These are phyloP conservation scores for Hypomesus transpacificus DNA, from an alignment of 2,113 vertebrate genomes.

Conservation along the genomic window DNA sequence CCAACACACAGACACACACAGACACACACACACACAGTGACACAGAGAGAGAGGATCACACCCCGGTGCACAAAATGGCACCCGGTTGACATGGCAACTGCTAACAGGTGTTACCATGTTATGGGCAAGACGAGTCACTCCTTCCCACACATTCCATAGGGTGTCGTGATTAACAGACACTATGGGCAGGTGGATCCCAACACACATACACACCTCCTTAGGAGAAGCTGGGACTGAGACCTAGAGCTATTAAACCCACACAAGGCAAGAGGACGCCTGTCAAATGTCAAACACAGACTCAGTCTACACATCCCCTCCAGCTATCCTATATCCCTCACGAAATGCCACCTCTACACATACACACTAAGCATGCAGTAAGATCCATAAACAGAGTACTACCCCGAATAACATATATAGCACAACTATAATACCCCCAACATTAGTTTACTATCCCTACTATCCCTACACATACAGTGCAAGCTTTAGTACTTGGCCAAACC, in stretches of 20 bases:
- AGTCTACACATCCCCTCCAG: too few species aligned
- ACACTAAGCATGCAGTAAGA: neutral
- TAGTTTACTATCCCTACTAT: too few species aligned
- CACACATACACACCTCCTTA: conserved; percentile 1
- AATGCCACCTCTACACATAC: neutral
- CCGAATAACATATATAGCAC: too few species aligned
- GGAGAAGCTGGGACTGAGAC: neutral
- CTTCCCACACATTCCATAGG: neutral
- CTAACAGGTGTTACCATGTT: conserved; percentile 3
- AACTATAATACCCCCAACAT: too few species aligned
- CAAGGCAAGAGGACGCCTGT: neutral
- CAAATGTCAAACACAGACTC: too few species aligned
- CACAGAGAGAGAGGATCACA: neutral
- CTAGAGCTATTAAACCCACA: neutral
- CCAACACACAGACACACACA: neutral
- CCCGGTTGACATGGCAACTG: conserved; percentile 14
- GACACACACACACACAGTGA: neutral
- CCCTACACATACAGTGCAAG: too few species aligned
- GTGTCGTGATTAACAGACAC: neutral
- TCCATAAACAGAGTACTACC: neutral
- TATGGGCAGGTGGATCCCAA: neutral
- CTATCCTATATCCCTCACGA: too few species aligned
- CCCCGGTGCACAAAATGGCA: conserved; percentile 4
- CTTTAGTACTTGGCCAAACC: too few species aligned
- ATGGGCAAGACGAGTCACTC: neutral